Base-by-base conservation (phyloP, 2,797 vertebrate genomes). In the Limosa lapponica region DNA sequence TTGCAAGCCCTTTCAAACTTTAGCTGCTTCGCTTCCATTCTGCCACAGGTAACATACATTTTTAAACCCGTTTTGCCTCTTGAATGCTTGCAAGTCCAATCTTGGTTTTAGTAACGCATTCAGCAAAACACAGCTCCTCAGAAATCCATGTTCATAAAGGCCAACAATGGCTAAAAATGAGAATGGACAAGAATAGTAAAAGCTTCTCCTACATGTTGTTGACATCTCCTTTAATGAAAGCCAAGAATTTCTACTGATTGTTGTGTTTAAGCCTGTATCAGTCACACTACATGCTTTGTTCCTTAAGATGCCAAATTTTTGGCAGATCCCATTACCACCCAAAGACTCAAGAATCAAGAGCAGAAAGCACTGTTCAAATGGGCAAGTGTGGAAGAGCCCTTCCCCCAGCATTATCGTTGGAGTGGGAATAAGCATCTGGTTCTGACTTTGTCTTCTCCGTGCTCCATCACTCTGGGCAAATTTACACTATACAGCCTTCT, bases 251-350 rank as follows among this genome's bases (percentile, higher is more conserved):
- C 80, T 91, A 51, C 24, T 69, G 69, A 83, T 72, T 81, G 55
- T 80, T 91, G 69, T 67, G 67, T 71, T 95, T 95, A 95, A 90
- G 74, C 65, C 69, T 71, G 39, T 70, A 77, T 85, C 85, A 87
- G 71, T 93, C 94, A 94, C 70, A 82, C 82, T 80, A 83, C 39
- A n/a, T 17, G 52, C 62, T 95, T 94, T 96, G 81, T 77, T 85
- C 77, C 65, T 87, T 73, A 82, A 71, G 74, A 95, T 57, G 65
- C 52, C 20, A 11, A 48, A 70, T 64, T 93, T 95, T 92, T 94
- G 94, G 89, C 92, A 93, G 72, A 86, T 36, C 10, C 62, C 0
- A 0, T 73, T 94, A 65, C 72, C 80, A 89, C 61, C 65, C 80
- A 94, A 87, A 77, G 24, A 74, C 75, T 88, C 7, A 4, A 81